Evolutionary conservation across 1,140 invertebrate genomes (phyloP), one percentile per base, ranked within the genome.

Genomic region (Zelostemma sp.): DNA sequence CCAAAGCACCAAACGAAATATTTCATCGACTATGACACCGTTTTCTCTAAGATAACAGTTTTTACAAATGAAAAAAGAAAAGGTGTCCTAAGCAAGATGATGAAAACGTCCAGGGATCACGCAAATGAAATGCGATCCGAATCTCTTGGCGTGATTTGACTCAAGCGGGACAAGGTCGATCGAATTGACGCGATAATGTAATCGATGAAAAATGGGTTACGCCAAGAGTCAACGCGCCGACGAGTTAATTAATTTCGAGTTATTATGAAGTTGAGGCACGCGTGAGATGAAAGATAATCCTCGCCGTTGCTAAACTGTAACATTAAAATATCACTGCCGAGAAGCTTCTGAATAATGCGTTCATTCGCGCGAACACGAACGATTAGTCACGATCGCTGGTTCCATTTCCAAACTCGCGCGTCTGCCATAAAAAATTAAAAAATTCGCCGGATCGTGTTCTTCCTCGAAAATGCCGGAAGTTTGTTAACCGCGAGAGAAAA

Each of bases 151-250:
- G 33, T 35, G 6, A 11, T 35, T n/a, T n/a, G 6, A 11, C 33
- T 35, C 11, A n/a, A 6, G 3, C n/a, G 33, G 11, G 33, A 40
- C 17, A 25, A 50, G 40, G 12, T 17, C 19, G 18, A 38, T 49
- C 33, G 14, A 60, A 19, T 47, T 53, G 57, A 58, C 54, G 19
- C 51, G 62, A 58, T 65, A 59, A 58, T 54, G 46, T 59, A 66
- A 66, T 58, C 63, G 55, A 65, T 58, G 12, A 15, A 45, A 57
- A 54, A 49, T 49, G 15, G 41, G 41, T 28, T 28, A 28, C 25
- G 25, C 25, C 8, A 28, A 28, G 25, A 28, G 25, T 18, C 41
- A 17, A 43, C 41, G 41, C 33, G 41, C 14, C 41, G 17, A 43
- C 11, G 41, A 35, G 41, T 43, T 18, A 43, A 43, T 43, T 43